Evolutionary conservation across 2,888 invertebrate genomes (phyloP), one percentile per base, ranked within the genome.

Genomic region (Kuschelorhynchus macadamiae): DNA sequence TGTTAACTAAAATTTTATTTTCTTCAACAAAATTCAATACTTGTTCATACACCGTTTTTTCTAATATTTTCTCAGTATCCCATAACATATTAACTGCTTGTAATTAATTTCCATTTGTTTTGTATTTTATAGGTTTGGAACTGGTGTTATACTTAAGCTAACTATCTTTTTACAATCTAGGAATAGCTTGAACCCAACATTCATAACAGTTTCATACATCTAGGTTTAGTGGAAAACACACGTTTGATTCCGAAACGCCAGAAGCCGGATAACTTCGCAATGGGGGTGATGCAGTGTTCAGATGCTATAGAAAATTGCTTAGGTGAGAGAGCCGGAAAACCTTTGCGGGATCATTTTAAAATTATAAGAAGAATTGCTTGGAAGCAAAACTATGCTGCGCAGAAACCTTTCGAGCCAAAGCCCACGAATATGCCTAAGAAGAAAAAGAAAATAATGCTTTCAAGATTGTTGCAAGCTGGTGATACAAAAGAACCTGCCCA

Each of bases 291-390:
- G 81, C 80, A 83, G 60, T 84, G 83, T 66, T 76, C 77, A 17
- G 81, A 83, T 73, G 83, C 83, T 0, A 82, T 83, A 18, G 81
- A 83, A 71, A 83, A 82, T 64, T 81, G 82, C 64, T 70, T 84
- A 1, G 83, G 83, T 0, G 77, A 79, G 59, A 67, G 81, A 53
- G 80, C 82, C 1, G 85, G 85, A 1, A 75, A 79, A 42, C 83
- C 83, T 0, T 59, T 84, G 11, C 75, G 82, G 18, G 84, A 84
- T 67, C 81, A 82, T 71, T 83, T 81, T 72, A 78, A 80, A 64
- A 80, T 83, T 17, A 83, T 84, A n/a, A 74, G 83, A 57, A 78
- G 74, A 69, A 64, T 83, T 20, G 83, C 82, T 2, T 84, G 83
- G 82, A 79, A 78, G 46, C 80, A 77, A 55, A 78, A 79, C 16